Evolutionary conservation across 1,140 invertebrate genomes (phyloP), one percentile per base, ranked within the genome.

Genomic region (Coenobita brevimanus): DNA sequence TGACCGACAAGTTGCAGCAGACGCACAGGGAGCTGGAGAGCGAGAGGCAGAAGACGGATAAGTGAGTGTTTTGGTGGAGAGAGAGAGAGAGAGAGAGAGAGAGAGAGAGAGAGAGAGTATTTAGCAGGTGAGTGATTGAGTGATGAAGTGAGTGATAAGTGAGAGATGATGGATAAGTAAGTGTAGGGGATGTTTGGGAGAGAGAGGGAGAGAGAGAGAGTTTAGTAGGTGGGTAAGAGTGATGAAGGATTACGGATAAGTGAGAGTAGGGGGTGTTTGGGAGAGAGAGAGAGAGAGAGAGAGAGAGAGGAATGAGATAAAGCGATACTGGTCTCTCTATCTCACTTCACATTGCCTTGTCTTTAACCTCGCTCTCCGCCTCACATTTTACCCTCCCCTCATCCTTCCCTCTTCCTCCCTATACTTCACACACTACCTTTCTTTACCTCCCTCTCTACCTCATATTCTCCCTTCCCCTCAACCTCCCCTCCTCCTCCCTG

Each of bases 31-130:
- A 99, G 92, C 93, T 99, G 90, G 98, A 99, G 91, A 95, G 95
- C 27, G 98, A 99, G 93, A 99, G 99, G 92, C 96, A 97, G 92
- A 99, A 99, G 93, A 99, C 98, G 38, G 98, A 99, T 93, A 96
- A 97, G 97, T 98, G 93, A 92, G 90, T 69, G 50, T 54, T 69
- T 30, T 33, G 38, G 13, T 13, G 64, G 64, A 27, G 64, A 30
- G 36, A 73, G 69, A 73, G 69, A 73, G 69, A 73, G 69, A 73
- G 69, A 73, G 69, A 73, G 69, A 73, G 69, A 73, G 69, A 71
- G 10, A 71, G 69, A 71, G 69, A 71, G 69, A 71, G 10, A 71
- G 69, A 71, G 69, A 71, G 69, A 71, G 10, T n/a, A n/a, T n/a
- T n/a, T n/a, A n/a, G n/a, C n/a, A n/a, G n/a, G n/a, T n/a, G n/a